phyloP scores from a whole-genome alignment of 1,140 invertebrate genomes.

The Aphaenogaster ashmeadi region DNA sequence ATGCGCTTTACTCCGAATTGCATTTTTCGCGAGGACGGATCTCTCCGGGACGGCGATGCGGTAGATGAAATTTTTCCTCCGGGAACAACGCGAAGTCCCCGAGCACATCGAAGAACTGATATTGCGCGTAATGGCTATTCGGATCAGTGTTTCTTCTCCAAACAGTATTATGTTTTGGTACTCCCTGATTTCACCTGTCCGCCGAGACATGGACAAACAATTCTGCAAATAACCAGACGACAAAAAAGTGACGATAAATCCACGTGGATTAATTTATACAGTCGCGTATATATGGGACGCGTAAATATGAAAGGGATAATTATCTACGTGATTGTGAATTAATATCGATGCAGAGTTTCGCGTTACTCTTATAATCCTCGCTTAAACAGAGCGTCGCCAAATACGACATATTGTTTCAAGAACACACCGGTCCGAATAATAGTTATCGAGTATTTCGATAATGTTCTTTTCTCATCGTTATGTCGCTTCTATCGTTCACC shows the following conservation, averaged over 20 bases:
- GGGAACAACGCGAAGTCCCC: background rate
- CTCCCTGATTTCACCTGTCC: background rate
- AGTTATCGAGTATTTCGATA: background rate
- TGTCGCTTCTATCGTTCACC: background rate
- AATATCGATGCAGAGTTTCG: background rate
- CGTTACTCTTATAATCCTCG: background rate
- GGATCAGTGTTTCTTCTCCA: slow-evolving; percentile 15
- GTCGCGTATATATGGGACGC: background rate
- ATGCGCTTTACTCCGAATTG: background rate
- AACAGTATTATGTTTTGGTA: slow-evolving; percentile 8
- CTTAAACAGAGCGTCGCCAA: background rate
- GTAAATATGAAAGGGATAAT: background rate
- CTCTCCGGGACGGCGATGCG: background rate
- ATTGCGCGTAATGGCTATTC: slow-evolving; percentile 14
- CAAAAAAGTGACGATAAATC: background rate
- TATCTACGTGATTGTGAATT: slow-evolving; percentile 4
- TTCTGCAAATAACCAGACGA: background rate
- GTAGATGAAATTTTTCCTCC: background rate
- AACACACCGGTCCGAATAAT: background rate
- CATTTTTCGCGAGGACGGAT: background rate
- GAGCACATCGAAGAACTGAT: background rate
- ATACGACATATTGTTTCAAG: background rate
- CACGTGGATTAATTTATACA: slow-evolving; percentile 3
- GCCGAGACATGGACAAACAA: background rate
- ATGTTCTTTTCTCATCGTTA: background rate